Conservation (phyloP, 2,797 vertebrate genomes). For the Argentina silus region DNA sequence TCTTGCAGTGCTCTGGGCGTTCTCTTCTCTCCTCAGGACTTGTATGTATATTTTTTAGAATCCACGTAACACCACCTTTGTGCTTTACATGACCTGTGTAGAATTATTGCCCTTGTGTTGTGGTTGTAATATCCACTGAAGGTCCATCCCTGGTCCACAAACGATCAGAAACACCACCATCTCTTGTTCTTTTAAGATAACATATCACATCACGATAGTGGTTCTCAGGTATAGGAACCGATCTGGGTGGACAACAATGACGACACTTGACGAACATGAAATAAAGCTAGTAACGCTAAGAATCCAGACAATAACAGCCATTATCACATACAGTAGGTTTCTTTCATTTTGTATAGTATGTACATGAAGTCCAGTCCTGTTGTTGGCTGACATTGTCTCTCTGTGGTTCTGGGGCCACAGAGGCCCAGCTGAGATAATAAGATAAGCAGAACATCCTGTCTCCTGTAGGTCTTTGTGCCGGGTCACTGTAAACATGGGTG, state of each 20-base stretch:
- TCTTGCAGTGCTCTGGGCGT: constrained; percentile 60
- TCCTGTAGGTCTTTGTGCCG: constrained; percentile 54
- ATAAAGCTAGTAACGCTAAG: constrained; percentile 26
- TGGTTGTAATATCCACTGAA: constrained; percentile 17
- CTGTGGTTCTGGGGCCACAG: constrained; percentile 52
- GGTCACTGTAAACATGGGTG: constrained; percentile 87
- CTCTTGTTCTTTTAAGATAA: constrained; percentile 17
- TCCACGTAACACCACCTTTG: constrained; percentile 34
- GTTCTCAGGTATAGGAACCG: constrained; percentile 32
- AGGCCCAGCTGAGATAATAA: constrained; percentile 67
- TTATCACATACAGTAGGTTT: constrained; percentile 12
- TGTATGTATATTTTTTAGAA: constrained; percentile 23
- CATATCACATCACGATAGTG: constrained; percentile 24
- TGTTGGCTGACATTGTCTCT: constrained; percentile 47
- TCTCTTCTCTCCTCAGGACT: constrained; percentile 23
- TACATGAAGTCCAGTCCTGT: constrained; percentile 48
- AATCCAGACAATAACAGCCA: constrained; percentile 20
- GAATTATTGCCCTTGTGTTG: constrained; percentile 45
- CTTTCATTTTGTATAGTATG: neutral
- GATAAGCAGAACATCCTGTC: constrained; percentile 52
- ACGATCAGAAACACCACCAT: constrained; percentile 23
- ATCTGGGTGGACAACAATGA: constrained; percentile 46
- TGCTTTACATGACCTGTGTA: constrained; percentile 39
- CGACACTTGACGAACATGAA: constrained; percentile 51
- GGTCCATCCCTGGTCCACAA: constrained; percentile 24